These are phyloP conservation scores for Chondrosia reniformis DNA, from an alignment of 37 sponge, comb jelly and placozoan species.

Conservation along the genomic window DNA sequence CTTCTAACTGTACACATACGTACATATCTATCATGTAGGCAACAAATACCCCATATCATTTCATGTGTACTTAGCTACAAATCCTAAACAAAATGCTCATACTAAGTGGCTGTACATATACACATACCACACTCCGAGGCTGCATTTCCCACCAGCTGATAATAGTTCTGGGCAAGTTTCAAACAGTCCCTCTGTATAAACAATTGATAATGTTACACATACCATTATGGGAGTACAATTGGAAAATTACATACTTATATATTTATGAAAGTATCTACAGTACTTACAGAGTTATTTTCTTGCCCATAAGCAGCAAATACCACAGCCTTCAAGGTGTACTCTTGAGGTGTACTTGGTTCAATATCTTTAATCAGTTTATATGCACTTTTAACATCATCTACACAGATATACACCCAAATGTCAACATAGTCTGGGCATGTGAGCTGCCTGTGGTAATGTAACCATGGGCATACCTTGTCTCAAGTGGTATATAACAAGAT, in stretches of 20 bases:
- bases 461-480: constrained; percentile 50
- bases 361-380: constrained; percentile 90
- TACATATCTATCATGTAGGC: too few relatives aligned
- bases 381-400: constrained; percentile 84
- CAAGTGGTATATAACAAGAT: constrained; percentile 89
- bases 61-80: too few relatives aligned
- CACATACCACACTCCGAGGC: constrained; percentile 93
- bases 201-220: background rate
- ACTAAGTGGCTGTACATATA: background rate
- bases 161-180: constrained; percentile 95
- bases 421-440: background rate
- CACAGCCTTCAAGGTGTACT: constrained; percentile 97
- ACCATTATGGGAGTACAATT: too few relatives aligned
- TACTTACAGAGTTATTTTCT: constrained; percentile 77
- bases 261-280: background rate
- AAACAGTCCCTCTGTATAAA: constrained; percentile 74
- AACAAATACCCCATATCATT: too few relatives aligned
- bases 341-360: constrained; percentile 91
- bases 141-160: constrained; percentile 95
- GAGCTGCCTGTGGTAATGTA: too few relatives aligned
- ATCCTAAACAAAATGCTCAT: too few relatives aligned
- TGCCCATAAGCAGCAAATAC: constrained; percentile 91
- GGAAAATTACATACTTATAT: background rate
- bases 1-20: too few relatives aligned
- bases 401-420: background rate